A percentile compares a stretch with the other conserved stretches of the same genome.
phyloP scores from a whole-genome alignment of 2,797 vertebrate genomes.

The Crenichthys baileyi region DNA sequence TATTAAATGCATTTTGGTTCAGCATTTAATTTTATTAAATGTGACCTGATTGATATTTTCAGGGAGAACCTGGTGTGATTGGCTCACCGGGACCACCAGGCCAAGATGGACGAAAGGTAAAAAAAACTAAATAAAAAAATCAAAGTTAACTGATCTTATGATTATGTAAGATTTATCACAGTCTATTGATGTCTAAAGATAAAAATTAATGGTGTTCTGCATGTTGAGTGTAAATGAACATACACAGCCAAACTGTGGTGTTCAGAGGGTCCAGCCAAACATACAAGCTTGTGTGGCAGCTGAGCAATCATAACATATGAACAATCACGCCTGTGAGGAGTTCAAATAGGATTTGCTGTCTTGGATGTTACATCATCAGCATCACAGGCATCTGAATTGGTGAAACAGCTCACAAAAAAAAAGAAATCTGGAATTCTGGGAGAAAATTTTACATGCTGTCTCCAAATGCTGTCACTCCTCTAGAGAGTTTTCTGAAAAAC shows the following conservation, averaged over 20 bases:
- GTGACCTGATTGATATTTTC: conserved; percentile 41
- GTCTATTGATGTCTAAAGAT: neutral
- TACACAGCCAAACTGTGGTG: conserved; percentile 30
- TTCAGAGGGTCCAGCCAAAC: conserved; percentile 52
- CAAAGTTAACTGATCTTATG: neutral
- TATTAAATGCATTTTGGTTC: neutral
- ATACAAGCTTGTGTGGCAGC: conserved; percentile 55
- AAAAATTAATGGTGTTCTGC: neutral
- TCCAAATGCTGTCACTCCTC: conserved; percentile 40
- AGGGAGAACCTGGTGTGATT: conserved; percentile 88
- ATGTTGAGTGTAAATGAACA: neutral
- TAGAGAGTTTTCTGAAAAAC: conserved; percentile 37
- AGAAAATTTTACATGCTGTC: conserved; percentile 29
- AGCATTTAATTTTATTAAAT: neutral
- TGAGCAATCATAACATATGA: neutral
- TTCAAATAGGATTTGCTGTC: conserved; percentile 38
- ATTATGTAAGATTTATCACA: neutral
- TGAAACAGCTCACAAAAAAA: conserved; percentile 18
- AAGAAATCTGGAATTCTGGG: conserved; percentile 23
- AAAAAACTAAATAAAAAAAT: conserved; percentile 3
- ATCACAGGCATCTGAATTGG: conserved; percentile 29
- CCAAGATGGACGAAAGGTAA: conserved; percentile 90
- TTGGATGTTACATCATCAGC: conserved; percentile 55
- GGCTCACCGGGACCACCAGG: conserved; percentile 87
- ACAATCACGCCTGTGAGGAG: conserved; percentile 39